These are phyloP conservation scores for Carduelis carduelis DNA, from an alignment of 2,797 vertebrate genomes.

Conservation along the genomic window DNA sequence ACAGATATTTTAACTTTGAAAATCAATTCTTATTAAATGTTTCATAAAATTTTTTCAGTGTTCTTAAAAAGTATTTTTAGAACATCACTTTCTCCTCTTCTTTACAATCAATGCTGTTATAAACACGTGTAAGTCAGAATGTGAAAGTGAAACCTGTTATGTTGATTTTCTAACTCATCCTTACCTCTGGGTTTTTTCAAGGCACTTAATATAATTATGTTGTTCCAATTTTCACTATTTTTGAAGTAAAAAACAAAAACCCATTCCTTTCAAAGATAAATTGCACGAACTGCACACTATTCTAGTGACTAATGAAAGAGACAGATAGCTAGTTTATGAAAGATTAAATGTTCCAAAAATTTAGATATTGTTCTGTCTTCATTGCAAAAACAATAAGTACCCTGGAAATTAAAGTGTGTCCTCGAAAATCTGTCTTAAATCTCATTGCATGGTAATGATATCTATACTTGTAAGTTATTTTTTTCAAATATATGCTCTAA, in stretches of 20 bases:
- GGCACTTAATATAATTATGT: not conserved
- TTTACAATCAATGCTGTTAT: not conserved
- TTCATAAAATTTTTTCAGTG: not conserved
- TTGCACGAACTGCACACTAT: not conserved
- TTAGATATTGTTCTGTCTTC: not conserved
- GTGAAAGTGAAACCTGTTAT: not conserved
- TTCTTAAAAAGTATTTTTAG: not conserved
- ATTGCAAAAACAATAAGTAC: not conserved
- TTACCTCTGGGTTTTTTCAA: not conserved
- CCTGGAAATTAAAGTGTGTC: not conserved
- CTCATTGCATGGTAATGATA: not conserved
- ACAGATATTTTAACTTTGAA: not conserved
- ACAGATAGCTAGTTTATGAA: not conserved
- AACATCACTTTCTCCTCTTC: not conserved
- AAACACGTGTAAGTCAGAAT: not conserved
- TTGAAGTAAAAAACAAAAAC: not conserved
- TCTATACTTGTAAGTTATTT: not conserved
- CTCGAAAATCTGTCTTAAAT: not conserved
- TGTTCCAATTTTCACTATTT: fast-evolving
- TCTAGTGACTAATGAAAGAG: not conserved
- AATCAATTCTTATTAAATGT: not conserved
- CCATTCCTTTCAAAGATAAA: not conserved
- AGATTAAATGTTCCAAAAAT: not conserved
- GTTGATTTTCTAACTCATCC: not conserved
- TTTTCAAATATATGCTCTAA: not conserved